Conservation (phyloP, 2,113 vertebrate genomes). For the Prinia subflava region DNA sequence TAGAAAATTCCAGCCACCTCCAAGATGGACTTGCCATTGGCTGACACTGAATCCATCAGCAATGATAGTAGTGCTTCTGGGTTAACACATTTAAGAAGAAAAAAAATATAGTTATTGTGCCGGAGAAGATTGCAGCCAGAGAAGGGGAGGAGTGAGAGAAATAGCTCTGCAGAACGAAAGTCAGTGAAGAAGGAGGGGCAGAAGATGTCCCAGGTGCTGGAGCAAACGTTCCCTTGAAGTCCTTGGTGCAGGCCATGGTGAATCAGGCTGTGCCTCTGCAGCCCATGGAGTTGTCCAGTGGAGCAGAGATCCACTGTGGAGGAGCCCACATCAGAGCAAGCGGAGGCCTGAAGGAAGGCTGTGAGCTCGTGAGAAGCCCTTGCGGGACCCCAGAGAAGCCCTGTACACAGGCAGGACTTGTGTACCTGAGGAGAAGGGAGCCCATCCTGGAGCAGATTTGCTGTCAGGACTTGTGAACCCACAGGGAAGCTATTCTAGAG, state of each 20-base stretch:
- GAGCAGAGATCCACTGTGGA: background rate
- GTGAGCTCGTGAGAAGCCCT: background rate
- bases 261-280: background rate
- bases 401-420: background rate
- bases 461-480: background rate
- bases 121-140: background rate
- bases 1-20: background rate
- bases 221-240: background rate
- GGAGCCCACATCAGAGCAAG: background rate
- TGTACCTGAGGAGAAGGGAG: background rate
- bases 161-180: background rate
- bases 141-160: background rate
- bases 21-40: background rate
- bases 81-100: background rate
- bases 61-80: background rate
- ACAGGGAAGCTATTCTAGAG: background rate
- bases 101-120: background rate
- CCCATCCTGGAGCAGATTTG: background rate
- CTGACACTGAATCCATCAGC: background rate
- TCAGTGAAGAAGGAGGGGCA: background rate
- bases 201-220: background rate
- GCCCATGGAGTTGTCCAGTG: background rate
- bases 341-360: background rate
- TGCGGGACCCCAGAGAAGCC: background rate
- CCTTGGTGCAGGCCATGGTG: background rate